These are phyloP conservation scores for Rhinichthys osculus DNA, from an alignment of 2,797 vertebrate species.

Conservation along the genomic window DNA sequence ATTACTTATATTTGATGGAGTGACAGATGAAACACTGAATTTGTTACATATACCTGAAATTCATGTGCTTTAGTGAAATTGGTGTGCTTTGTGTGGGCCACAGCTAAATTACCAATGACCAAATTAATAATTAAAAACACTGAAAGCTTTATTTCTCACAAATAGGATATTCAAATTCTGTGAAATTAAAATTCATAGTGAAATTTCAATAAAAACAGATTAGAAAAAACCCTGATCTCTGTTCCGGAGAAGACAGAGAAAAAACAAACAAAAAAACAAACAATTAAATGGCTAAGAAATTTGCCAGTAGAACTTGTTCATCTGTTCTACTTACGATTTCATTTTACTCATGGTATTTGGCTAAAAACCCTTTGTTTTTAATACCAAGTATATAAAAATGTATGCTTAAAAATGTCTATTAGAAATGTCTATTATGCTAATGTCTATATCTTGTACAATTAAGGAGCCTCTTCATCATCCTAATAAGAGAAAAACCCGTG, in stretches of 20 bases:
- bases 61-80: neutral
- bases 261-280: neutral
- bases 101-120: neutral
- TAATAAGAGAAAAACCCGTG: neutral
- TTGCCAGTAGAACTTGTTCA: neutral
- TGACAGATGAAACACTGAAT: neutral
- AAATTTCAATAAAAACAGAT: constrained; percentile 13
- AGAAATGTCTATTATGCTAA: neutral
- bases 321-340: neutral
- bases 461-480: neutral
- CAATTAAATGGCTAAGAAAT: too few species aligned
- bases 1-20: neutral
- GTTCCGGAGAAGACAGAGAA: neutral
- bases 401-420: neutral
- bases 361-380: constrained; percentile 11
- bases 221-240: constrained; percentile 30
- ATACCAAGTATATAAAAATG: constrained; percentile 7
- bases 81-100: neutral
- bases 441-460: constrained; percentile 1
- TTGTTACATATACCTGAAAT: neutral
- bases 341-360: neutral
- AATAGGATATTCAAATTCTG: neutral
- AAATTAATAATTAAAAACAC: constrained; percentile 9
- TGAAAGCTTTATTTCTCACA: constrained; percentile 31
- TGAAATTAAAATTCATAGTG: neutral